phyloP scores from a whole-genome alignment of 2,797 vertebrate species.

The Mus spretus region DNA sequence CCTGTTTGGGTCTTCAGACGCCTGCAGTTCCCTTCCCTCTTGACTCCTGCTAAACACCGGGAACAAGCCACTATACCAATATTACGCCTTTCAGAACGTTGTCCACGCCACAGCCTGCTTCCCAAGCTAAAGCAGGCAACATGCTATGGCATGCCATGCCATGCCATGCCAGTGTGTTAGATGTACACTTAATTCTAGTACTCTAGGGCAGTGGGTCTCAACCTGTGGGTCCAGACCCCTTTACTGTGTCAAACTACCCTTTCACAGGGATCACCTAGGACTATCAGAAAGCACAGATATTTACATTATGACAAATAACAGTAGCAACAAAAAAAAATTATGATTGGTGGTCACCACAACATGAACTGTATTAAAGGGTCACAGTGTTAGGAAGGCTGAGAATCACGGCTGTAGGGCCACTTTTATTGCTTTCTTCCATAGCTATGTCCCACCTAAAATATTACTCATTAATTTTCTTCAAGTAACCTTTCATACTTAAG shows the following conservation, averaged over 20 bases:
- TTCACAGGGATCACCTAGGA: not conserved
- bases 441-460: not conserved
- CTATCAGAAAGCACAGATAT: not conserved
- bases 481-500: conserved; percentile 45
- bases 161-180: not conserved
- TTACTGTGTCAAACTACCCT: not conserved
- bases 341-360: no score
- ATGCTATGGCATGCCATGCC: fast-evolving
- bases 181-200: not conserved
- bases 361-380: not conserved
- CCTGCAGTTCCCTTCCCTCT: not conserved
- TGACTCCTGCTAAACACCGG: not conserved
- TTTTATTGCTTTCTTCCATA: not conserved
- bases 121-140: not conserved
- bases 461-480: conserved; percentile 5
- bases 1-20: not conserved
- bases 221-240: not conserved
- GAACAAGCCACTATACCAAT: not conserved
- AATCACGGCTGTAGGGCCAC: no score
- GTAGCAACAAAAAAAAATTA: not conserved
- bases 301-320: not conserved
- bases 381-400: not conserved
- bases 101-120: not conserved
- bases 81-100: not conserved
- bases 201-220: not conserved